Evolutionary conservation across 2,113 vertebrate species (phyloP).

Genomic region (Cygnus atratus): DNA sequence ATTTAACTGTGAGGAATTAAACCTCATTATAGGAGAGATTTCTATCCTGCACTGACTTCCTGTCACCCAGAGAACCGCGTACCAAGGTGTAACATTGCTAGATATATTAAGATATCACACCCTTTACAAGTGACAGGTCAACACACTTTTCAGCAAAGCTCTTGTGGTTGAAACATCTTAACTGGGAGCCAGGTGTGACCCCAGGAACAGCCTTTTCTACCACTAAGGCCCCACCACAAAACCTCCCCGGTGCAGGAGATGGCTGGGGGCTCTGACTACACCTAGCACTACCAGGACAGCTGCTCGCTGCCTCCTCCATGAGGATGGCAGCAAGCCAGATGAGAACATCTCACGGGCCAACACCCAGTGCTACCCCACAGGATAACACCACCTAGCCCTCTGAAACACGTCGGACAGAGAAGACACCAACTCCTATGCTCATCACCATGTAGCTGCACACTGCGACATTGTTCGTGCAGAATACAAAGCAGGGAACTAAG

Average conservation of each 20-base stretch:
- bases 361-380: background rate
- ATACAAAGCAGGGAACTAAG: background rate
- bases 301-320: background rate
- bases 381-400: background rate
- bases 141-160: background rate
- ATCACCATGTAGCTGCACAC: background rate
- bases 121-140: background rate
- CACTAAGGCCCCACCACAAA: background rate
- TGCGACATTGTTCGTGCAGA: background rate
- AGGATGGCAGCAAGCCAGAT: background rate
- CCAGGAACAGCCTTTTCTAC: background rate
- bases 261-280: background rate
- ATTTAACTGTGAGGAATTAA: conserved; percentile 20
- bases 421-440: background rate
- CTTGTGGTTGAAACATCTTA: background rate
- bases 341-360: background rate
- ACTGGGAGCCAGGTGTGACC: background rate
- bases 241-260: background rate
- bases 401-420: background rate
- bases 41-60: background rate
- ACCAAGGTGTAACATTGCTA: background rate
- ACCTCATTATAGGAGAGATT: conserved; percentile 24
- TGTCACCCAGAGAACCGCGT: background rate
- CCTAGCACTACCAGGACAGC: background rate
- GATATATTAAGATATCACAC: background rate